Percentiles rank a stretch among this genome's conserved stretches.
Conservation (phyloP, 2,797 vertebrate genomes). For the Strix occidentalis region DNA sequence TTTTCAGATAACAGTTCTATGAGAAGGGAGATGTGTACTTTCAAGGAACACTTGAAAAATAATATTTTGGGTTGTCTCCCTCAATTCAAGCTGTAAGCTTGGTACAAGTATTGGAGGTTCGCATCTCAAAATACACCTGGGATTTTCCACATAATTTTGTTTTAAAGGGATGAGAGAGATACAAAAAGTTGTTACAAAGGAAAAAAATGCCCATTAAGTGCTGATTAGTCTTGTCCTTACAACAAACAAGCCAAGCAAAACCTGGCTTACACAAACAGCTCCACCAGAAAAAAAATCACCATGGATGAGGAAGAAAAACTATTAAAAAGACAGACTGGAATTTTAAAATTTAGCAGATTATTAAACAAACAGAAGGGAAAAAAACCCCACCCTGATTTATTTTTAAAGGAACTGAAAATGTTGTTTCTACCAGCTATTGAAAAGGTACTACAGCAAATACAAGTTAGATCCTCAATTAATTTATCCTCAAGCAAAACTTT, state of each 20-base stretch:
- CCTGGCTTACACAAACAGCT: not conserved
- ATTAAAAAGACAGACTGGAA: not conserved
- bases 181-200: not conserved
- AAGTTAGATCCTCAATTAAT: not conserved
- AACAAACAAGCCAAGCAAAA: not conserved
- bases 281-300: not conserved
- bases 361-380: not conserved
- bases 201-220: not conserved
- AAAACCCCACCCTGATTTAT: not conserved
- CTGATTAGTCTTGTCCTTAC: not conserved
- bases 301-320: not conserved
- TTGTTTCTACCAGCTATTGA: not conserved
- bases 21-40: not conserved
- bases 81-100: not conserved
- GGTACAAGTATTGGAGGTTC: not conserved
- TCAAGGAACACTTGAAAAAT: not conserved
- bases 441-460: not conserved
- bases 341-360: not conserved
- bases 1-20: not conserved
- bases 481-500: not conserved
- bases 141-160: not conserved
- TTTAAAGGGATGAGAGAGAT: not conserved
- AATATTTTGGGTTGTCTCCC: not conserved
- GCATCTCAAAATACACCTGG: not conserved
- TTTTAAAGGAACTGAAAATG: not conserved